phyloP scores from a whole-genome alignment of 2,113 vertebrate genomes.

The Crotalus horridus region DNA sequence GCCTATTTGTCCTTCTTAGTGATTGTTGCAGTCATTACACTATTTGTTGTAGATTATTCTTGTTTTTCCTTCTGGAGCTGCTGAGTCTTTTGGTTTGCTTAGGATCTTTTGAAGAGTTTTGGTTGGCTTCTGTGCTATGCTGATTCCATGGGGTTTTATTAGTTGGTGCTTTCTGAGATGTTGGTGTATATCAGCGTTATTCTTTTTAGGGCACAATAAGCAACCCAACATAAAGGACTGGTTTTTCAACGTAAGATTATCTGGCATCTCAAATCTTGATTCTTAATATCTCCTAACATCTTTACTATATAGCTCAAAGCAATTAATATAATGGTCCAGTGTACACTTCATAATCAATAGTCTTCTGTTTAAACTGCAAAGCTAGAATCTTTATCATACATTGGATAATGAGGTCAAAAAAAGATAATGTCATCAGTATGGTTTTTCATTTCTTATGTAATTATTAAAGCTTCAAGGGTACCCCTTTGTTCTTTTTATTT shows the following conservation, averaged over 20 bases:
- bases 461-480: slow-evolving; percentile 13
- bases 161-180: neutral
- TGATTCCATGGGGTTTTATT: neutral
- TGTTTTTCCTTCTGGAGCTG: neutral
- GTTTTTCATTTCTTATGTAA: slow-evolving; percentile 41
- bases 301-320: slow-evolving; percentile 26
- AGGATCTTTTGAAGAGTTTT: neutral
- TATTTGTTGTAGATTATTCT: neutral
- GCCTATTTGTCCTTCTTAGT: no score
- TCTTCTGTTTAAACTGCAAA: slow-evolving; percentile 17
- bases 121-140: neutral
- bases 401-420: slow-evolving; percentile 19
- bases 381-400: slow-evolving; percentile 12
- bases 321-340: neutral
- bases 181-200: neutral
- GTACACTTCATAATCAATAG: slow-evolving; percentile 2
- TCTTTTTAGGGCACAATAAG: neutral
- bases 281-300: slow-evolving; percentile 19
- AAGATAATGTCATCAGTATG: slow-evolving; percentile 33
- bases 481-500: slow-evolving; percentile 24
- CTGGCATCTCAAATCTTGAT: neutral
- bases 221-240: neutral
- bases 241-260: neutral
- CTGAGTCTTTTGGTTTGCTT: neutral
- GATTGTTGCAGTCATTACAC: no score